Evolutionary conservation across 1,140 invertebrate species (phyloP), one percentile per base, ranked within the genome.

Genomic region (Aporrectodea caliginosa): DNA sequence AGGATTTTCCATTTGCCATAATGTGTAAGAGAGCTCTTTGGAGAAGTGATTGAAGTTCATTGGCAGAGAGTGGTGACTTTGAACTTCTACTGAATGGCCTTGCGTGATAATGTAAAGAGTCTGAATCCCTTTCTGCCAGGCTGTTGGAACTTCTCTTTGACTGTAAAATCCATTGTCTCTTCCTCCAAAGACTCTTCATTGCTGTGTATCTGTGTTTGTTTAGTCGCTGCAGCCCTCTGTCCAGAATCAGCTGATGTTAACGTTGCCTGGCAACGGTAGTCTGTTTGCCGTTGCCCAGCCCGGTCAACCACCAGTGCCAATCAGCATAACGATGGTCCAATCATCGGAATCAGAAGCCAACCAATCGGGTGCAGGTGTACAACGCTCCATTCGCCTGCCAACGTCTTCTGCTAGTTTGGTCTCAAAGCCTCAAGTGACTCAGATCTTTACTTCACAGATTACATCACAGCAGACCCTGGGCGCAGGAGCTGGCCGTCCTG

Each of bases 401-500:
- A 12, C n/a, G n/a, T n/a, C 43, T 22, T 58, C 43, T 12, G 43
- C 43, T 58, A 22, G 6, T 22, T 6, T 12, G 22, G 43, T 22
- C 22, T 6, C 43, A 58, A 58, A 58, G 43, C 43, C 43, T 58
- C 43, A 58, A 22, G 43, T 58, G 43, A 12, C 22, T 6, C 43
- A 58, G 22, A 58, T 58, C 22, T 12, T 12, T 58, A 58, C 43
- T 22, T 58, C 43, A 6, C 43, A 58, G 43, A 58, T 6, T 22
- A 6, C 43, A 58, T 12, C 22, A 22, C 43, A 58, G 43, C 6
- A 58, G 43, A 58, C 22, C 43, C 6, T 12, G 43, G n/a, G 78
- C 80, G n/a, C 82, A 82, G n/a, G 72, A 79, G 30, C 83, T 82
- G n/a, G 80, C 78, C 31, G 93, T 86, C 91, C 92, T 83, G 93